Base-by-base conservation (phyloP, 1,140 invertebrate genomes). In the Drosophila ananassae region DNA sequence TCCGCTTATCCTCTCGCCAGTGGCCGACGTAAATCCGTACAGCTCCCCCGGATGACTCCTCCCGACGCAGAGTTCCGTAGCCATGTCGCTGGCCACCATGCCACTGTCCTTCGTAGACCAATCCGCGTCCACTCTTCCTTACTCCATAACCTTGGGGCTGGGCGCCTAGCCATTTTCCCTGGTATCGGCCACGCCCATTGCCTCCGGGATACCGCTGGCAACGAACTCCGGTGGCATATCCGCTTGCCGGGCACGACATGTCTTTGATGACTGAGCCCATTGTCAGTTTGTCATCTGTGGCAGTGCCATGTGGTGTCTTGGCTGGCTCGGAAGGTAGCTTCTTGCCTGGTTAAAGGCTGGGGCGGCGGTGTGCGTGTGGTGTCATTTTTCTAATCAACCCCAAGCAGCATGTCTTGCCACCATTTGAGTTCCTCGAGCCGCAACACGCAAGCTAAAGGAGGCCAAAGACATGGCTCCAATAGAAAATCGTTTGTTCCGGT, bases 61-160 rank as follows among this genome's bases (percentile, higher is more conserved):
- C 59, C 1, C 71, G 51, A 1, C 83, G 59, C 67, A 91, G 52
- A 13, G 76, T 83, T 22, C 90, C 90, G 8, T 68, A 79, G 7
- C 94, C 94, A 77, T 94, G 91, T 54, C 94, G 94, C 50, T 91
- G 79, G 12, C 93, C 93, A 7, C 79, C 56, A 2, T 71, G 39
- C 92, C 94, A 95, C 24, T 92, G 66, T 3, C 94, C 94, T 79
- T 95, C 94, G 66, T 94, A 95, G 55, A 89, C 76, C 1, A 91
- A 59, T 1, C 83, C 82, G 2, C 55, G 51, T 3, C 62, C 58
- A 2, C 24, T 68, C 12, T 25, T 50, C 25, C 75, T 72, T 0
- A 75, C 61, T 0, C 82, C 82, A 12, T 68, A 85, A 3, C 83
- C 83, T 13, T 85, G 78, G 24, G 74, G 82, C 30, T 62, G 61